Percentiles rank a stretch among this genome's conserved stretches.
Evolutionary conservation across 2,113 vertebrate genomes (phyloP).

Genomic region (Puffinus mauretanicus): DNA sequence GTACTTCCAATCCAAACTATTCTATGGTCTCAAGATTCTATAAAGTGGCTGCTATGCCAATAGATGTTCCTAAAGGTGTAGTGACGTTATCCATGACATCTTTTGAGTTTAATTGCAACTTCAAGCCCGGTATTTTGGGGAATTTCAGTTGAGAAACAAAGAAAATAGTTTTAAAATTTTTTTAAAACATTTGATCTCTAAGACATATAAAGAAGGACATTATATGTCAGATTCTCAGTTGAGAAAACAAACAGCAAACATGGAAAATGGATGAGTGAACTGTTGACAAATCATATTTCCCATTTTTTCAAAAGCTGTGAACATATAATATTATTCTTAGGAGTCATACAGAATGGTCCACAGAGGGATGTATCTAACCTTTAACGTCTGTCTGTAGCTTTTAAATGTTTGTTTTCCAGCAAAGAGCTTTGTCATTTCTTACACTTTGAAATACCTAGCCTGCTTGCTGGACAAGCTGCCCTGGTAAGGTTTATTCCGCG

Average conservation of each 20-base stretch:
- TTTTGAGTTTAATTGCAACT: background rate
- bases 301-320: background rate
- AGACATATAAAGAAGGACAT: background rate
- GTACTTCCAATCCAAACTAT: too few species aligned
- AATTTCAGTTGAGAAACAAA: background rate
- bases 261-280: background rate
- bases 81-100: background rate
- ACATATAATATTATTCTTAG: background rate
- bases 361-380: background rate
- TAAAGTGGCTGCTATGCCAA: background rate
- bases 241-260: background rate
- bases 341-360: background rate
- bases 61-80: background rate
- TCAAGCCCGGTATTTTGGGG: background rate
- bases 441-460: background rate
- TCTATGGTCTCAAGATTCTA: too few species aligned
- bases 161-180: background rate
- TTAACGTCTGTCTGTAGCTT: background rate
- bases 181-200: background rate
- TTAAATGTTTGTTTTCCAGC: background rate
- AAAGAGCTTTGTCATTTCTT: background rate
- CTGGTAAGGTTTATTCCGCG: background rate
- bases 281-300: background rate
- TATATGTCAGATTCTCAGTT: background rate
- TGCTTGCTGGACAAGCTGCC: background rate